A percentile compares a stretch with the other conserved stretches of the same genome.
Evolutionary conservation across 2,797 vertebrate genomes (phyloP).

Genomic region (Sebastes nivosus): DNA sequence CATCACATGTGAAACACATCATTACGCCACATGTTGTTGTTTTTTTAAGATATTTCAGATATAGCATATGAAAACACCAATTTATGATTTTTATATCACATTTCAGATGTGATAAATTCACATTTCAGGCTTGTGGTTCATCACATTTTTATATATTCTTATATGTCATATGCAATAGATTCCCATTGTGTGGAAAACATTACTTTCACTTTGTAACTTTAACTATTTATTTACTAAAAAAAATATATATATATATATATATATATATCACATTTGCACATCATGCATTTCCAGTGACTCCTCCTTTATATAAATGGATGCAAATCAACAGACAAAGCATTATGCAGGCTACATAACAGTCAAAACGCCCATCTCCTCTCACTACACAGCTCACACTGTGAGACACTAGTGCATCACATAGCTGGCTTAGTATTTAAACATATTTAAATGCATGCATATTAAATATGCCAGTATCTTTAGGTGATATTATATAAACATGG

Average conservation of each 20-base stretch:
- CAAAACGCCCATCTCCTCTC: not conserved
- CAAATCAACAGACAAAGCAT: constrained; percentile 25
- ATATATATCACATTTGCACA: not conserved
- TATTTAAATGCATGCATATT: no score
- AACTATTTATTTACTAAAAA: not conserved
- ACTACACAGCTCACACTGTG: constrained; percentile 1
- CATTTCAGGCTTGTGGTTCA: not conserved
- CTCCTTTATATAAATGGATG: not conserved
- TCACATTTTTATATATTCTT: not conserved
- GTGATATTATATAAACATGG: not conserved
- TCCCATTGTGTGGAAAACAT: not conserved
- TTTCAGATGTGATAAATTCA: not conserved
- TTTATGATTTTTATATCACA: not conserved
- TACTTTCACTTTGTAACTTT: not conserved
- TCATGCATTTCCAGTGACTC: not conserved
- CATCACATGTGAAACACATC: no score
- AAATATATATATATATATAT: not conserved
- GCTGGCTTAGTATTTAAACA: not conserved
- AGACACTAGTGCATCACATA: not conserved
- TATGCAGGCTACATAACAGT: not conserved
- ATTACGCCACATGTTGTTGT: no score
- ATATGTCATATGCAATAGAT: not conserved
- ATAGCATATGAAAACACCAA: not conserved
- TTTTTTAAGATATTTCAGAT: not conserved
- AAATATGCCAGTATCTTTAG: not conserved